Evolutionary conservation across 2,113 vertebrate genomes (phyloP).

Genomic region (Cephalophus harveyi): DNA sequence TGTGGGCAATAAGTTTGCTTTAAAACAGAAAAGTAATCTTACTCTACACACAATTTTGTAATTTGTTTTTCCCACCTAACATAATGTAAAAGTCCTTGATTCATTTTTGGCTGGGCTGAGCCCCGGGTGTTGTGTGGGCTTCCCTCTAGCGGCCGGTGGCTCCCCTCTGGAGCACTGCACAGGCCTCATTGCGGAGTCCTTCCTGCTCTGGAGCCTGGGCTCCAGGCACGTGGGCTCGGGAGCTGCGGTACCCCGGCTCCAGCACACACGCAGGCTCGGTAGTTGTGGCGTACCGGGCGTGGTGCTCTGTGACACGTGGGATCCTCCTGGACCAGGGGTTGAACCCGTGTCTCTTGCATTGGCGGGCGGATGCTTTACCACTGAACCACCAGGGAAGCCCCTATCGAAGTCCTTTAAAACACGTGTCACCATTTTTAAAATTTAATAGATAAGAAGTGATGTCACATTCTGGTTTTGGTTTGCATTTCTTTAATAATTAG

Average conservation of each 20-base stretch:
- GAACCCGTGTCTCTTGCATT: neutral
- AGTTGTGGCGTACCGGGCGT: rapidly evolving
- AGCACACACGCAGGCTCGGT: neutral
- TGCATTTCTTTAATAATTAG: neutral
- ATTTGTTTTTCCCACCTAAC: neutral
- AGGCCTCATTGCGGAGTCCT: neutral
- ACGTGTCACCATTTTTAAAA: neutral
- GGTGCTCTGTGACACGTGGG: neutral
- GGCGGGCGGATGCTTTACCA: neutral
- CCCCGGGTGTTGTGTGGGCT: rapidly evolving
- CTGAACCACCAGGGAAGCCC: neutral
- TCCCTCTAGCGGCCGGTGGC: neutral
- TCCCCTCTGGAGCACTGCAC: neutral
- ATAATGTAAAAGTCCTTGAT: neutral
- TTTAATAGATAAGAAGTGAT: neutral
- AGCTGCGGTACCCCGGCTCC: neutral
- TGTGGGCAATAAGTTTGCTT: neutral
- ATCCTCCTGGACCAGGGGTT: neutral
- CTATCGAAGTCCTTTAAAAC: neutral
- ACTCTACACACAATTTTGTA: neutral
- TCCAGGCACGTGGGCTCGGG: rapidly evolving
- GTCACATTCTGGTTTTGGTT: neutral
- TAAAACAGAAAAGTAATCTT: neutral
- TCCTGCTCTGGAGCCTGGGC: neutral
- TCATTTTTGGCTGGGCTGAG: neutral